Percentiles rank a stretch among this genome's conserved stretches.
phyloP scores from a whole-genome alignment of 2,113 vertebrate species.

The Onychostruthus taczanowskii region DNA sequence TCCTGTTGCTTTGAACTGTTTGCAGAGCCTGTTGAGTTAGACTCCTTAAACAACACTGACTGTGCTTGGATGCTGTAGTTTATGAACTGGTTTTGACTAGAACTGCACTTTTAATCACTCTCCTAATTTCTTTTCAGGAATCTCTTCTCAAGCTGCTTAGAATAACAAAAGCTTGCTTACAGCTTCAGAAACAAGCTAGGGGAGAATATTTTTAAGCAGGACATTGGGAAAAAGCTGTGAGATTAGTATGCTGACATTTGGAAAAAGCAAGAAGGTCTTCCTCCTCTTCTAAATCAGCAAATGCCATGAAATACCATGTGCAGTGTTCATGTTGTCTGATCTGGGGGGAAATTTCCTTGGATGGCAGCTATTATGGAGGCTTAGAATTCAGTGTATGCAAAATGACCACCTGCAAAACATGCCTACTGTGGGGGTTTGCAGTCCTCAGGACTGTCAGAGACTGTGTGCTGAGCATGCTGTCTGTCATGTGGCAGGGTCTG shows the following conservation, averaged over 20 bases:
- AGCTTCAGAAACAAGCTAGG: neutral
- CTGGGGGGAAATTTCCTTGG: neutral
- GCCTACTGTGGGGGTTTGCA: neutral
- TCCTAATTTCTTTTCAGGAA: neutral
- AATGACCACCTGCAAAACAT: neutral
- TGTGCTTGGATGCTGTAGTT: neutral
- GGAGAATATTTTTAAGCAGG: neutral
- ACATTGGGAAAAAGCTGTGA: neutral
- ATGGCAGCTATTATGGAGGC: neutral
- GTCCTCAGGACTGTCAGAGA: neutral
- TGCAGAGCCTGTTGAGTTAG: neutral
- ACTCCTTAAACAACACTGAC: neutral
- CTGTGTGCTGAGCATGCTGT: neutral
- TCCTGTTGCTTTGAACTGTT: neutral
- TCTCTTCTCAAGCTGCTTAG: neutral
- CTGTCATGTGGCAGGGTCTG: neutral
- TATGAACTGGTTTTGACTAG: neutral
- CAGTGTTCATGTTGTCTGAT: neutral
- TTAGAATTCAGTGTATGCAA: neutral
- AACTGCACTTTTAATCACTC: neutral
- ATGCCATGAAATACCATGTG: neutral
- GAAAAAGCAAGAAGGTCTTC: neutral
- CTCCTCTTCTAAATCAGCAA: neutral
- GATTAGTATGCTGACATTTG: neutral
- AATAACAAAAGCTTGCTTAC: neutral